Base-by-base conservation (phyloP, 2,888 invertebrate genomes). In the Cheilosia pagana region DNA sequence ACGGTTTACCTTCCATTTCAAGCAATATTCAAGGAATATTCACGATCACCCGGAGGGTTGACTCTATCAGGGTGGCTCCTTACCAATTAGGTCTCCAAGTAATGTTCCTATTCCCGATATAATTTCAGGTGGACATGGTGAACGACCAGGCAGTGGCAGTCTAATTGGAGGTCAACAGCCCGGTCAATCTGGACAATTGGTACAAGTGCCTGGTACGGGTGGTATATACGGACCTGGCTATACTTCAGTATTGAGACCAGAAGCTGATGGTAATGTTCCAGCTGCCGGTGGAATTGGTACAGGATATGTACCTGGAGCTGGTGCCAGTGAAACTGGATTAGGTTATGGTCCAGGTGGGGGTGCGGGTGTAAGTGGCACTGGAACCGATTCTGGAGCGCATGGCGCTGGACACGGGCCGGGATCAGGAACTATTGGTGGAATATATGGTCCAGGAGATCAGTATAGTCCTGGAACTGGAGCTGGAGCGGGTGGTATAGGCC, bases 381-480 rank as follows among this genome's bases (percentile, higher is more conserved):
- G 35, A 35, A 12, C 3, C 12, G 35, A 35, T 31, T 7, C 19
- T 21, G 53, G 48, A 39, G 7, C 43, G 31, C 72, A 67, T 6
- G 48, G 23, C 23, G 28, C 63, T 3, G 62, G 12, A 1, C 12
- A 35, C 35, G 12, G 12, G 0, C 12, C 12, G 12, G 35, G 41
- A 12, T n/a, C 65, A 16, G 63, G 62, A 25, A 79, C 70, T 48
- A 41, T 19, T 35, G 50, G 10, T 5, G 55, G 55, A 1, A 28
- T 48, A 50, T 39, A 39, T 52, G 77, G 63, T 5, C 57, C 72
- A 21, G 78, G 72, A 45, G 52, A 41, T 5, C 39, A 52, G 43
- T 50, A 31, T 2, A 21, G 28, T 35, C 10, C 59, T 19, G 59
- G 60, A 43, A 12, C 31, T 31, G 31, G 57, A 0, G 28, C 57